Evolutionary conservation across 1,140 invertebrate genomes (phyloP).

Genomic region (Pentalonia nigronervosa): DNA sequence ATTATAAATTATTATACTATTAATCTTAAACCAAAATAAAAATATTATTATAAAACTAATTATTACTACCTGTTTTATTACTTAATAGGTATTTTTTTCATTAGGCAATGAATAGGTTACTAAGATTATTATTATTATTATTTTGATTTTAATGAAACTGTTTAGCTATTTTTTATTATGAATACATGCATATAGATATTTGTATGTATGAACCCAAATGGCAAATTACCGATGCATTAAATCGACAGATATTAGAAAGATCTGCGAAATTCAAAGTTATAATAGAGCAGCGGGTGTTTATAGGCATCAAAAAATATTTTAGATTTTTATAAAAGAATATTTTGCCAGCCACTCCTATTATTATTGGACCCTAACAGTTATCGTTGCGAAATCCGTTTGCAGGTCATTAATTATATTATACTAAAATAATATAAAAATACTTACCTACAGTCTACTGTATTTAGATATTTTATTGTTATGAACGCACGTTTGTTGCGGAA

Average conservation of each 20-base stretch:
- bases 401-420: not conserved
- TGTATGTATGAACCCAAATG: not conserved
- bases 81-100: too few species aligned
- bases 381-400: constrained; percentile 1
- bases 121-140: too few species aligned
- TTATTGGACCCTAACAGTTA: not conserved
- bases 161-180: too few species aligned
- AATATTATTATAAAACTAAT: not conserved
- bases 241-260: not conserved
- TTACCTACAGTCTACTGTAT: not conserved
- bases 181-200: not conserved
- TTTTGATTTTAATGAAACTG: too few species aligned
- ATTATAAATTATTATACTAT: not conserved
- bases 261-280: not conserved
- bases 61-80: not conserved
- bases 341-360: constrained; percentile 11
- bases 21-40: not conserved
- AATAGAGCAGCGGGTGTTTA: constrained; percentile 22
- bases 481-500: not conserved
- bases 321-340: constrained; percentile 26
- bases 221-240: not conserved
- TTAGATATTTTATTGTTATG: constrained; percentile 22
- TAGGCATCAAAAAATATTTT: not conserved
- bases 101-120: too few species aligned
- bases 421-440: constrained; percentile 9